Base-by-base conservation (phyloP, 2,113 vertebrate species). In the Diphyllodes magnificus region DNA sequence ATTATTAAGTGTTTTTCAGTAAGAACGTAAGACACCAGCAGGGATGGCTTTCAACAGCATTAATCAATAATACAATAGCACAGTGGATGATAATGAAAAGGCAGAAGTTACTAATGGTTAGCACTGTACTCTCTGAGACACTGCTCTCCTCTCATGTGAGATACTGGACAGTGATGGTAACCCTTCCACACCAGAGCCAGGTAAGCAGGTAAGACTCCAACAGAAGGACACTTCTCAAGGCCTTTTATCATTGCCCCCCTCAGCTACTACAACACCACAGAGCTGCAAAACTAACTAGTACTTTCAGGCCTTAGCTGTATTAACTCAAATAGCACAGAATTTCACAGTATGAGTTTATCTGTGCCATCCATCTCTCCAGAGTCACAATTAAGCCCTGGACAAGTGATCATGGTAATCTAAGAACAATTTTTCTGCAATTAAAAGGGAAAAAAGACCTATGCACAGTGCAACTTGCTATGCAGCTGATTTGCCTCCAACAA, bases 21-120 rank as follows among this genome's bases (percentile, higher is more conserved):
- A 91, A 87, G n/a, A 91, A 69, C 61, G 33, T 60, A 51, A 89
- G 33, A 73, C 49, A 69, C 23, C 53, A 89, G 53, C n/a, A 79
- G 30, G 53, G 61, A 51, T 20, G 22, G 61, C 70, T 91, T 95
- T 79, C 56, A 86, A 75, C 40, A 79, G 70, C 70, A 66, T 53
- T 91, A 85, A 95, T 94, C 93, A 97, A 91, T 90, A 94, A 91
- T 33, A 65, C 61, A 91, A 53, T 39, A 80, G 75, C 23, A 50
- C 33, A 63, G 61, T 3, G 21, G 70, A 42, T 82, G 83, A 45
- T 69, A 87, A 95, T 65, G 93, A 85, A 89, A 96, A 93, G 84
- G 73, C 61, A 75, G 76, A 50, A 65, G 45, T 66, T 64, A 63
- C 30, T 20, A 47, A 37, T 14, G 54, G 37, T 60, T 49, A 72